Evolutionary conservation across 2,888 invertebrate genomes (phyloP), one percentile per base, ranked within the genome.

Genomic region (Pimpla rufipes): DNA sequence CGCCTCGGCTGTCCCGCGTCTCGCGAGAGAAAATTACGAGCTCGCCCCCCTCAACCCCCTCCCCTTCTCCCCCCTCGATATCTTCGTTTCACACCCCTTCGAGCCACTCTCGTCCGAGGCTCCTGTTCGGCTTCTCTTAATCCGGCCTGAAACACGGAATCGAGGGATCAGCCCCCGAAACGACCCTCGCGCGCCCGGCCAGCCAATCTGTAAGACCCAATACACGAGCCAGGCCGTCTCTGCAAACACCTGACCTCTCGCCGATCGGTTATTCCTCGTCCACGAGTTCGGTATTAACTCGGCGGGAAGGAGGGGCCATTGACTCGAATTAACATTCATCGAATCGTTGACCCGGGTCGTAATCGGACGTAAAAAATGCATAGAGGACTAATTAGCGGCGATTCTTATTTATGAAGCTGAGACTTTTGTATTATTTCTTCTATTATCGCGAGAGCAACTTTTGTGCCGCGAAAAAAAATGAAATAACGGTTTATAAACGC

Each of bases 41-140:
- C 40, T 70, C n/a, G 23, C 52, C 66, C 29, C 29, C 5, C 29
- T 5, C 5, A 29, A 3, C 2, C 5, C 29, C 29, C 29, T 29
- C 29, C 29, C 29, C 29, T 29, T 29, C 2, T 29, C 5, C 29
- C 29, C 29, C 50, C 52, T 79, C 64, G 81, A 78, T 71, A 73
- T 75, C 66, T 84, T 55, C 68, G 42, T 78, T 81, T 84, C 64
- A 50, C 84, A 80, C 74, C 62, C 67, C 37, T 40, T 40, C 23
- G 45, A 11, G 45, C 78, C 37, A 62, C 42, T 50, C 18, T 50
- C 18, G 37, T 29, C 35, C 40, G 37, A 40, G 1, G 11, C 68
- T 52, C 47, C 23, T 35, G 64, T 66, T 45, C 70, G 68, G 29
- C 23, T 37, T 23, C 73, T 73, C 55, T 45, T 66, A 42, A 79